Evolutionary conservation across 2,797 vertebrate species (phyloP), one percentile per base, ranked within the genome.

Genomic region (Dipus sagitta): DNA sequence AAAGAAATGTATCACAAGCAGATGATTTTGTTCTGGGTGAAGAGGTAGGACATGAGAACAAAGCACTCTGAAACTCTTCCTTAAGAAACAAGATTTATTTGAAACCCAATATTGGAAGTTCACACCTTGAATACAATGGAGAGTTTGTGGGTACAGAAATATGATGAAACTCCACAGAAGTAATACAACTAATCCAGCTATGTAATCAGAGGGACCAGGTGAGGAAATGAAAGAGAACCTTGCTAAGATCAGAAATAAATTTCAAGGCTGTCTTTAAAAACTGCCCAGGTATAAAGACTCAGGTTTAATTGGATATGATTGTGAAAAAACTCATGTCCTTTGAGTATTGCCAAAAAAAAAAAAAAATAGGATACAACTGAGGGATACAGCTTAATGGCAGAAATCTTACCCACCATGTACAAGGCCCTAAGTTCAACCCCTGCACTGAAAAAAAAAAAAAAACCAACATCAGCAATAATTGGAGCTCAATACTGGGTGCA

Each of bases 221-320:
- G 42, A 87, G 62, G 4, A 93, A 81, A 78, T 3, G 65, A 62
- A 58, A 28, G n/a, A 88, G 85, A 86, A 6, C 34, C 23, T 32
- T 91, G 77, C 64, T 65, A 24, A 82, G 32, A 79, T 64, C 76
- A 88, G 58, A 76, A 67, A 10, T 85, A 77, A 92, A 21, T 32
- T 52, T 34, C 87, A 58, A 87, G 28, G 47, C 14, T 75, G 30
- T n/a, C 20, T 94, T 85, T 34, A 38, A 34, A 89, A 88, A 81
- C 11, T 34, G 21, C 38, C 26, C 1, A 38, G 74, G 18, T 6
- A 26, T 23, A 54, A 15, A 11, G 24, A 42, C 15, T 65, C 83
- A 92, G 47, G 75, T 21, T 90, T 75, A 86, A 93, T 17, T 92
- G 38, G 23, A 62, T 47, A 87, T 79, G 70, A 72, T 9, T 74